Evolutionary conservation across 2,113 vertebrate genomes (phyloP).

Genomic region (Speoplatyrhinus poulsoni): DNA sequence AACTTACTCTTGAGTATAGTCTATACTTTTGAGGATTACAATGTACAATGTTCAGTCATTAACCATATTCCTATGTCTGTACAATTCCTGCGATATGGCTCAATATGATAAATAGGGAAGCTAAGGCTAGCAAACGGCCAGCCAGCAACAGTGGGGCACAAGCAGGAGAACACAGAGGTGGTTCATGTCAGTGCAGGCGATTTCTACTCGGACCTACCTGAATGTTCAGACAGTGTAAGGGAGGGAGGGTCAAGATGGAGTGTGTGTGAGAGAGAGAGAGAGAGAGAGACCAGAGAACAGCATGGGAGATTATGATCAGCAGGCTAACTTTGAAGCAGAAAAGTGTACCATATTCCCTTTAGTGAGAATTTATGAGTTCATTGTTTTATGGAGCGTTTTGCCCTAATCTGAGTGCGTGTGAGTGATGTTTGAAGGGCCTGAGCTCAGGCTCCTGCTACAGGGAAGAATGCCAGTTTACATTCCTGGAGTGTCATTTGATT

Average conservation of each 20-base stretch:
- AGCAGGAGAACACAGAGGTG: constrained; percentile 26
- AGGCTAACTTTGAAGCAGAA: constrained; percentile 37
- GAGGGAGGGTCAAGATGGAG: constrained; percentile 14
- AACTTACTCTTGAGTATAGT: too few relatives aligned
- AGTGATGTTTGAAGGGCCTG: constrained; percentile 85
- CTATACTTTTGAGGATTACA: too few relatives aligned
- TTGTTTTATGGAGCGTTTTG: constrained; percentile 85
- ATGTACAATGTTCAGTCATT: too few relatives aligned
- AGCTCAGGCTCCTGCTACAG: constrained; percentile 79
- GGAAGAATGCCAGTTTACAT: constrained; percentile 95
- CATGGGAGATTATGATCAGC: constrained; percentile 37
- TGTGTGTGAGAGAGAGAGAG: constrained; percentile 1
- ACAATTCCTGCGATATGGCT: too few relatives aligned
- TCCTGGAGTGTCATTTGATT: constrained; percentile 95
- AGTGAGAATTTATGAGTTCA: constrained; percentile 77
- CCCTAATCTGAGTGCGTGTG: constrained; percentile 85
- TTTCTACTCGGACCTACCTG: constrained; percentile 37
- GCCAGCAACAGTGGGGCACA: constrained; percentile 21
- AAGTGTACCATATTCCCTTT: constrained; percentile 50
- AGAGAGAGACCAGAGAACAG: constrained; percentile 8
- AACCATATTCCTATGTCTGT: too few relatives aligned
- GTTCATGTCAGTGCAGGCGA: constrained; percentile 48
- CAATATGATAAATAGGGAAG: too few relatives aligned
- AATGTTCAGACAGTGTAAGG: constrained; percentile 12
- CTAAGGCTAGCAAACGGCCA: too few relatives aligned